Conservation (phyloP, 2,888 invertebrate species). For the Oithona nana region DNA sequence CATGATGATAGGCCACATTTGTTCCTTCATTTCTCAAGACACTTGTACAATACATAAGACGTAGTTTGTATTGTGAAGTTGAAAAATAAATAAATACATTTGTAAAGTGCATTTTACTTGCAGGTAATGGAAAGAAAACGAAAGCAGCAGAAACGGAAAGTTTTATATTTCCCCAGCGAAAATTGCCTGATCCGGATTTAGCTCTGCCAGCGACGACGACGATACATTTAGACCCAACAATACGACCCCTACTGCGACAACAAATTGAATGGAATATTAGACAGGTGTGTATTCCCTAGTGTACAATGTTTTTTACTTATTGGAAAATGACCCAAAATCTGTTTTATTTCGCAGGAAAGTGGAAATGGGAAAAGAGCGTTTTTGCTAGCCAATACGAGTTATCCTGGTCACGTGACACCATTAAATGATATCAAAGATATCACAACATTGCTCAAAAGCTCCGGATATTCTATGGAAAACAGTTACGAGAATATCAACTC, state of each 20-base stretch:
- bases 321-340: not conserved
- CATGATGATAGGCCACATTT: not conserved
- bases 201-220: too few relatives aligned
- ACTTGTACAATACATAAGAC: too few relatives aligned
- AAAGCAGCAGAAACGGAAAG: not conserved
- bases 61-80: too few relatives aligned
- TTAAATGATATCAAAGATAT: conserved; percentile 5
- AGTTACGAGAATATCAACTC: not conserved
- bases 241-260: not conserved
- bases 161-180: not conserved
- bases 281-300: not conserved
- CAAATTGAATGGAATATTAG: conserved; percentile 5
- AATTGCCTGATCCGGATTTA: not conserved
- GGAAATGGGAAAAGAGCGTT: not conserved
- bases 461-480: not conserved
- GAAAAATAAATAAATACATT: too few relatives aligned
- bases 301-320: not conserved
- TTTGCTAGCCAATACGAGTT: not conserved
- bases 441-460: not conserved
- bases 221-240: too few relatives aligned
- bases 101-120: too few relatives aligned
- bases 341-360: not conserved
- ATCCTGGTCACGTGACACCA: not conserved
- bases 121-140: too few relatives aligned
- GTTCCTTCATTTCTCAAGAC: too few relatives aligned